Percentiles rank a stretch among this genome's conserved stretches.
These are phyloP conservation scores for Rhynchotus rufescens DNA, from an alignment of 2,797 vertebrate genomes.

Conservation along the genomic window DNA sequence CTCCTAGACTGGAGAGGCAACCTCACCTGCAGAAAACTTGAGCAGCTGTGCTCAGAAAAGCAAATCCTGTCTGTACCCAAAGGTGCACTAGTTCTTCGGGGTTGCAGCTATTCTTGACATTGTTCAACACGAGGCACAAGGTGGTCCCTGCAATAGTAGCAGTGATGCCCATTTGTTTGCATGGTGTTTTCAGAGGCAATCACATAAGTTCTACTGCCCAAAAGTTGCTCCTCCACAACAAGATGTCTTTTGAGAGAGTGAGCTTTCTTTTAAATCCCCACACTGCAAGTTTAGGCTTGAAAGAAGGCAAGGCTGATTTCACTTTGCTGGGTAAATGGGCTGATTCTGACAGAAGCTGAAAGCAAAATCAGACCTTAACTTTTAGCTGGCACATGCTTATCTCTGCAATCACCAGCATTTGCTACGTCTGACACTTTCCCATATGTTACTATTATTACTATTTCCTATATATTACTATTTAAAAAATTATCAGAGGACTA, in stretches of 20 bases:
- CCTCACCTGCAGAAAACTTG: too few species aligned
- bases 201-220: background rate
- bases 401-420: background rate
- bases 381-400: background rate
- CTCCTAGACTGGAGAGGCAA: background rate
- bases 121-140: rapidly evolving
- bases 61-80: background rate
- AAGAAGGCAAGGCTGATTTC: background rate
- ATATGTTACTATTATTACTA: too few species aligned
- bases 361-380: background rate
- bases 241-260: background rate
- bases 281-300: background rate
- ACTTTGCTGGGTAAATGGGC: background rate
- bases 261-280: too few species aligned
- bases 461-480: background rate
- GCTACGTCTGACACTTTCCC: background rate
- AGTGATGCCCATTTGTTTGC: background rate
- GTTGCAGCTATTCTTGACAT: background rate
- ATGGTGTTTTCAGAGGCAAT: background rate
- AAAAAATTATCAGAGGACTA: background rate
- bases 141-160: background rate
- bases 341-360: background rate
- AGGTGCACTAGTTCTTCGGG: background rate
- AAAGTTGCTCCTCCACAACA: background rate
- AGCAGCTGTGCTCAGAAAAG: background rate